Evolutionary conservation across 2,113 vertebrate genomes (phyloP), one percentile per base, ranked within the genome.

Genomic region (Felis chaus): DNA sequence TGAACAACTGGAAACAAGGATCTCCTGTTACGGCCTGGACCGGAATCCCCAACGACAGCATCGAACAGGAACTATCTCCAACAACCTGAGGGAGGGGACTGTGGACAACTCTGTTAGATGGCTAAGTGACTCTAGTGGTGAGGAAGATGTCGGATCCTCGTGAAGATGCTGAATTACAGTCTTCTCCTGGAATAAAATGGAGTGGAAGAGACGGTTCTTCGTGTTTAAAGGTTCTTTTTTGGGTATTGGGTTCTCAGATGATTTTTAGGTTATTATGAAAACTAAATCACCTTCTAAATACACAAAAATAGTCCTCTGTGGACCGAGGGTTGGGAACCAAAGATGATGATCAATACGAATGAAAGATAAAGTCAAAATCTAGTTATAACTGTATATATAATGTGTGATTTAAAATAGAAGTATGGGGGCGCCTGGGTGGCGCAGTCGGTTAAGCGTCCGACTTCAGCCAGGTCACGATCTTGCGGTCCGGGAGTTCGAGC

Each of bases 321-420:
- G 15, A 48, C 27, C 33, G 83, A 69, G n/a, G 23, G 78, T 48
- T 69, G 89, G 21, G 55, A 96, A 57, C 12, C 63, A 92, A 93
- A 66, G 27, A 96, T 7, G n/a, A 90, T n/a, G n/a, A 63, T 15
- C 87, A 93, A 78, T 63, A 14, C 11, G 29, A 95, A 0, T 74
- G 31, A 89, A 92, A 89, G 45, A 31, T 84, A 93, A 91, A 88
- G 69, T 68, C 45, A 85, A 85, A 89, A 39, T 93, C 48, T 50
- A 73, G 68, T 82, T 65, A 71, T 53, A 78, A 55, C 13, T 33
- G 66, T 85, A 53, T 69, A 41, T 78, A 74, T 25, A 79, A 68
- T 25, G 45, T 16, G 55, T 76, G 3, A 76, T 81, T 76, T 81
- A 48, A 83, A 88, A 76, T 45, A 36, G 3, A 71, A 31, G 7